A percentile compares a stretch with the other conserved stretches of the same genome.
phyloP scores from a whole-genome alignment of 92 coral and sea anemone genomes.

The Actinernus sp. region DNA sequence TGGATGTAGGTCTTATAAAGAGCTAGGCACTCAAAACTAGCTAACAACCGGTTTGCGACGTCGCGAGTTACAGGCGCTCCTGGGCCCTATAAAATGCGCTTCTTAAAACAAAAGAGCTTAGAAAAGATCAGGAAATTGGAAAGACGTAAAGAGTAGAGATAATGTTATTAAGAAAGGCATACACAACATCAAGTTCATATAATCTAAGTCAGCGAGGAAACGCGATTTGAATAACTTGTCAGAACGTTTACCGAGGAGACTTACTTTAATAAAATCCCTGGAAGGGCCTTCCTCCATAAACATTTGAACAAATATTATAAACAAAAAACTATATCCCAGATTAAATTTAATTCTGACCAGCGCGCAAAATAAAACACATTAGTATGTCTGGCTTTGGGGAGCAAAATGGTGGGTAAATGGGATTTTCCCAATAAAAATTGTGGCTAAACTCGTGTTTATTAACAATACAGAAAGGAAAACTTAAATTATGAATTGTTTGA shows the following conservation, averaged over 20 bases:
- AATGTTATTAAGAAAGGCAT: neutral
- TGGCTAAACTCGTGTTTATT: neutral
- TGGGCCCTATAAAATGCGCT: neutral
- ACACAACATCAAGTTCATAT: neutral
- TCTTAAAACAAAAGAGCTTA: neutral
- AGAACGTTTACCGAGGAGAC: neutral
- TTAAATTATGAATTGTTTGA: neutral
- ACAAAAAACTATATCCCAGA: neutral
- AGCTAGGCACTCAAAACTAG: too few relatives aligned
- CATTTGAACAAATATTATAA: conserved; percentile 5
- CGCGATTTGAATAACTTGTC: conserved; percentile 4
- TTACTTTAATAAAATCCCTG: neutral
- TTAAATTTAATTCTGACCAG: neutral
- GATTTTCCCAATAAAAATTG: neutral
- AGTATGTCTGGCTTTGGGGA: too few relatives aligned
- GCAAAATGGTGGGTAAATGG: too few relatives aligned
- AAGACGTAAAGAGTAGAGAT: neutral
- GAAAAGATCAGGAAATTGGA: conserved; percentile 1
- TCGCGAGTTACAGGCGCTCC: too few relatives aligned
- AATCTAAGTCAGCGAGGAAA: neutral
- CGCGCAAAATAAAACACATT: neutral
- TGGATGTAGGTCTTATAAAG: too few relatives aligned
- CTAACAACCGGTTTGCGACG: too few relatives aligned
- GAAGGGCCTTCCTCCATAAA: neutral
- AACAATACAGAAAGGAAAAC: neutral